Base-by-base conservation (phyloP, 1,140 invertebrate genomes). In the Pseudomyrmex pallidus region DNA sequence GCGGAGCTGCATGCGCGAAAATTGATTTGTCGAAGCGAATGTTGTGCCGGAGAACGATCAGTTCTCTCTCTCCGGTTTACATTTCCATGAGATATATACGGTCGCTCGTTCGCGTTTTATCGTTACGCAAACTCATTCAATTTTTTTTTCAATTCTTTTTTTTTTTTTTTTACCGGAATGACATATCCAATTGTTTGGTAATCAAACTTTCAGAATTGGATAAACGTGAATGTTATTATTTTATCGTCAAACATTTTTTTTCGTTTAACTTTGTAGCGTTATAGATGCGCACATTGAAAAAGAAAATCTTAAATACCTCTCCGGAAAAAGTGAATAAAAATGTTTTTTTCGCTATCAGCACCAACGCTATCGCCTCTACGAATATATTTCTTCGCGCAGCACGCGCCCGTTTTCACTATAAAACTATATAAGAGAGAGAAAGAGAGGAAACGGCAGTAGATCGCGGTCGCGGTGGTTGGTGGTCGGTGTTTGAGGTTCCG, bases 1-100 rank as follows among this genome's bases (percentile, higher is more conserved):
- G 48, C 46, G 12, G 61, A 46, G 4, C 54, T 57, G 44, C 25
- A 25, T 25, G 25, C 12, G 76, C 76, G 83, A 67, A 76, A 85
- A 83, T 83, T 83, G 82, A 85, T 85, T 85, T 57, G 84, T 70
- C 61, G 48, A 68, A 70, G 72, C 64, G 64, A 83, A 76, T 56
- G 72, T 76, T 85, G 70, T 25, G 50, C 63, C 35, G 35, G 48
- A 54, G 48, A 54, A 8, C 62, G 48, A 84, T 80, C 57, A 63
- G 44, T 20, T 57, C n/a, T 35, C 35, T 35, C 35, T 35, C 35
- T 64, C 22, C 20, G 46, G 57, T 83, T 85, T 83, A 85, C 80
- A 76, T 83, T 83, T 63, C 80, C 44, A 12, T 56, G 70, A 62
- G 68, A 62, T 62, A 56, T 62, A 56, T 54, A 62, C 13, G 70